Evolutionary conservation across 2,888 invertebrate genomes (phyloP), one percentile per base, ranked within the genome.

Genomic region (Enchytraeus crypticus): DNA sequence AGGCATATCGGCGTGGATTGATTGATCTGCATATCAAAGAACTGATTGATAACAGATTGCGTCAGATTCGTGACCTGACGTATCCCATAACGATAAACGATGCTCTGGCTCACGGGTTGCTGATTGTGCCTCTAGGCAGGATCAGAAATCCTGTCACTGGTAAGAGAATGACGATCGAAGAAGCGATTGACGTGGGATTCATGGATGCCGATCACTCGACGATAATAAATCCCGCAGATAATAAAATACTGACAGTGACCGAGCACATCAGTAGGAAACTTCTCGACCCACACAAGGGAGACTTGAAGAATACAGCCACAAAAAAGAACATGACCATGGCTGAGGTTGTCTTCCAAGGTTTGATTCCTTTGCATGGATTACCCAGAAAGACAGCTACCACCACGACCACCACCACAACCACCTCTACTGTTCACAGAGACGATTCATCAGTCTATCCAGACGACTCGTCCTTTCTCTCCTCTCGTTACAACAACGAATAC

Each of bases 261-360:
- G 90, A 93, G 83, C 92, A 92, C 29, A 93, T 96, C 72, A 89
- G 90, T 75, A 84, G 86, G 71, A 90, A 92, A 75, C 84, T 95
- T 51, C 87, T 87, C 79, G 92, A 93, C 73, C 89, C 92, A 0
- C 89, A 92, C 77, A 86, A 87, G 77, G 74, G 88, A 84, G 74
- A 85, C 84, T 75, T 95, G 33, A 69, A 70, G 29, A 74, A 78
- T 63, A 69, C 64, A 85, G 88, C 59, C 64, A 86, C 86, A 66
- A 84, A 85, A 33, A 84, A 85, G 55, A 83, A 86, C 45, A 83
- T 90, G 65, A 85, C 88, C 29, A 81, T 92, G 71, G 85, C 85
- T 66, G 90, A 92, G 81, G 90, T 92, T 55, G 83, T 88, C 65
- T 63, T 70, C 46, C 71, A 76, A 57, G 76, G 75, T 18, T 66